Evolutionary conservation across 2,113 vertebrate genomes (phyloP).

Genomic region (Shinisaurus crocodilurus): DNA sequence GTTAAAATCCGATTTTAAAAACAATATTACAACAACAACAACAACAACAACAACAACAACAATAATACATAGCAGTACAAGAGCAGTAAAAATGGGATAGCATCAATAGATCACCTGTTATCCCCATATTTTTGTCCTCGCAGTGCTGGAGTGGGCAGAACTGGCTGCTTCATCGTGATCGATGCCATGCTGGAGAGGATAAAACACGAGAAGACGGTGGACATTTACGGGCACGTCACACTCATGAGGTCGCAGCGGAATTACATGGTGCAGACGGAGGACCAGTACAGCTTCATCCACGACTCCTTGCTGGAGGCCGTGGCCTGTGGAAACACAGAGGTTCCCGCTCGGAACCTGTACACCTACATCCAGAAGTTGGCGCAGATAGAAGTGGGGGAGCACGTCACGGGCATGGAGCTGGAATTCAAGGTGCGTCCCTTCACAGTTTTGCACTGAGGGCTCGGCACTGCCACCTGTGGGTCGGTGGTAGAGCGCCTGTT

Average conservation of each 20-base stretch:
- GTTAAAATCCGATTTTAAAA: too few relatives aligned
- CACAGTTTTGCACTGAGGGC: too few relatives aligned
- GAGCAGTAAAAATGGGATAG: too few relatives aligned
- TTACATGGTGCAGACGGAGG: constrained; percentile 99
- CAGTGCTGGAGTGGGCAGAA: constrained; percentile 94
- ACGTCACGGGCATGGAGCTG: constrained; percentile 97
- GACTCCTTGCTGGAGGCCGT: constrained; percentile 97
- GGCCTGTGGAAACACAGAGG: constrained; percentile 95
- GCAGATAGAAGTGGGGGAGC: constrained; percentile 91
- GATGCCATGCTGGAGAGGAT: constrained; percentile 98
- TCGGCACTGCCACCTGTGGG: too few relatives aligned
- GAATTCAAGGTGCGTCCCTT: constrained; percentile 93
- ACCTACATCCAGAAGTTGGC: constrained; percentile 97
- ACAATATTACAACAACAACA: too few relatives aligned
- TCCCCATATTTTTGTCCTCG: accelerated
- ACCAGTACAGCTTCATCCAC: constrained; percentile 99
- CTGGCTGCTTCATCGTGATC: constrained; percentile 97
- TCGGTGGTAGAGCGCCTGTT: too few relatives aligned
- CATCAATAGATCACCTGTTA: too few relatives aligned
- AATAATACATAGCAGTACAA: too few relatives aligned
- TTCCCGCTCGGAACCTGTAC: constrained; percentile 93
- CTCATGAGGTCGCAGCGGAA: constrained; percentile 97
- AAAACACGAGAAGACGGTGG: constrained; percentile 96
- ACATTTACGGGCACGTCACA: constrained; percentile 97
- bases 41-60: too few relatives aligned